phyloP scores from a whole-genome alignment of 2,888 invertebrate genomes.

The Drosophila algonquin region DNA sequence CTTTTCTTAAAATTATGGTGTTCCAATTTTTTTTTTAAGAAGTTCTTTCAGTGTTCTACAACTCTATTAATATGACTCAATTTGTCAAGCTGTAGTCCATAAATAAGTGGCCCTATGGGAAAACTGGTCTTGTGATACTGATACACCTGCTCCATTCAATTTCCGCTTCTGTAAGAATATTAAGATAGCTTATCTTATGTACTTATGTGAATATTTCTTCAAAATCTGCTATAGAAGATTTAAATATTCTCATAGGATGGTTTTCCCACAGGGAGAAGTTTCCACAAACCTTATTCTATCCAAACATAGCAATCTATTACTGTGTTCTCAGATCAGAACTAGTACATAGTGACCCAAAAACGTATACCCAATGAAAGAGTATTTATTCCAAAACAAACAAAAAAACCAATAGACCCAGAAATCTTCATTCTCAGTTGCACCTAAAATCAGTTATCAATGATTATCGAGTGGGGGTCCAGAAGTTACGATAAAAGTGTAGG shows the following conservation, averaged over 20 bases:
- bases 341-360: not conserved
- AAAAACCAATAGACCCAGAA: constrained; percentile 22
- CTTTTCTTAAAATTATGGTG: not conserved
- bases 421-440: constrained; percentile 34
- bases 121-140: not conserved
- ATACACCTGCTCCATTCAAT: not conserved
- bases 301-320: not conserved
- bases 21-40: not conserved
- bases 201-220: not conserved
- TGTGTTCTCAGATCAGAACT: not conserved
- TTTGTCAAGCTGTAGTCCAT: not conserved
- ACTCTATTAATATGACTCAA: not conserved
- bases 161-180: not conserved
- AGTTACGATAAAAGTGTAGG: constrained; percentile 2
- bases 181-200: not conserved
- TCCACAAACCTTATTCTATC: not conserved
- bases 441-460: constrained; percentile 47
- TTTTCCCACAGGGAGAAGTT: too few species aligned
- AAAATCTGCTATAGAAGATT: not conserved
- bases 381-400: not conserved
- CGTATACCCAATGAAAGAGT: not conserved
- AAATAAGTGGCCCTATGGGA: not conserved
- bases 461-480: constrained; percentile 7
- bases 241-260: too few species aligned
- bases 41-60: not conserved